Evolutionary conservation across 1,140 invertebrate species (phyloP), one percentile per base, ranked within the genome.

Genomic region (Drosophila dunni): DNA sequence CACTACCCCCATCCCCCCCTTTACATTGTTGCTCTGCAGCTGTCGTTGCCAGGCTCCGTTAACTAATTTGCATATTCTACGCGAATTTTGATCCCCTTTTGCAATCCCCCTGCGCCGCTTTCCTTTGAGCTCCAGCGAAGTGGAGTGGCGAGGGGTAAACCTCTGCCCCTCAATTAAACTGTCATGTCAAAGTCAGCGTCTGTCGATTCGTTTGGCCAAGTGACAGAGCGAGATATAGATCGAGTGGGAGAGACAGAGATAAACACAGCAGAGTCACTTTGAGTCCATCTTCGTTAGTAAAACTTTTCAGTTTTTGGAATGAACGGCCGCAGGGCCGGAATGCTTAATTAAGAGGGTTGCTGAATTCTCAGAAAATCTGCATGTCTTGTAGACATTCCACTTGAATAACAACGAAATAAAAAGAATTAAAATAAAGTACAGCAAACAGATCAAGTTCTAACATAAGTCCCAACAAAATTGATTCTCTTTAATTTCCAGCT

Each of bases 51-150:
- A 58, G 62, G 66, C 54, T 69, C 46, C 40, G 46, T 66, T 42
- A 83, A 80, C 80, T 88, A 83, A 89, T 88, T 88, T 89, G 63
- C 83, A 88, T 89, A 89, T 74, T 82, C 67, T 58, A 60, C 58
- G 57, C 50, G 29, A 33, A n/a, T 20, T 29, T 7, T 13, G 9
- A 29, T 29, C 57, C 33, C 9, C 58, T 7, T 20, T 10, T 9
- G 7, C 44, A 48, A 29, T 0, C 34, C 38, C 17, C 24, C 2
- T 36, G n/a, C 9, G 36, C 15, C 7, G 17, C 24, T 38, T 61
- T 46, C 29, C 45, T 42, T 17, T 42, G 24, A 20, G 54, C 24
- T 15, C n/a, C n/a, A n/a, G n/a, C n/a, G n/a, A n/a, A n/a, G n/a
- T n/a, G n/a, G 7, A 1, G 36, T 29, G 38, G 38, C 0, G 10